Conservation (phyloP, 1,140 invertebrate species). For the Caenorhabditis elegans region DNA sequence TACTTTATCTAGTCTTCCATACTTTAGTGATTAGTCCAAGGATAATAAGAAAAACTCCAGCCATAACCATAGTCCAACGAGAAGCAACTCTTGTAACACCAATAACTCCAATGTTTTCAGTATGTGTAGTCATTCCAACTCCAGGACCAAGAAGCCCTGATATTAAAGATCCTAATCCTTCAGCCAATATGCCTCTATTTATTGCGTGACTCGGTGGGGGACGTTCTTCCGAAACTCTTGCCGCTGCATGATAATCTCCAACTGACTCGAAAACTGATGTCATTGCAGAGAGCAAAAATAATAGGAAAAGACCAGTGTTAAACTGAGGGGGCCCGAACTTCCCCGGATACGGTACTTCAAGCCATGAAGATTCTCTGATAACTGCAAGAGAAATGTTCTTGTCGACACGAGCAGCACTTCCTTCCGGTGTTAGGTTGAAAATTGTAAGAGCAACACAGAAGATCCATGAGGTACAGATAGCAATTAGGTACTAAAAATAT, state of each 20-base stretch:
- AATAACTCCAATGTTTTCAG: conserved; percentile 65
- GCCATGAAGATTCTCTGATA: conserved; percentile 55
- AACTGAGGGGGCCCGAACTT: conserved; percentile 67
- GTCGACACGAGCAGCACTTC: conserved; percentile 60
- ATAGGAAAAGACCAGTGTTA: conserved; percentile 65
- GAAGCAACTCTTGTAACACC: conserved; percentile 61
- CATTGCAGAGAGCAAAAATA: conserved; percentile 67
- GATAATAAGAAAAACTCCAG: conserved; percentile 58
- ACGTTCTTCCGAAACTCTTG: conserved; percentile 63
- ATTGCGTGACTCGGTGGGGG: conserved; percentile 68
- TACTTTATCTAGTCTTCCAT: conserved; percentile 1
- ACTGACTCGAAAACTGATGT: conserved; percentile 68
- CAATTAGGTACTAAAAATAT: conserved; percentile 59
- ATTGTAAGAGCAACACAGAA: conserved; percentile 63
- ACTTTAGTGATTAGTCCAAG: conserved; percentile 52
- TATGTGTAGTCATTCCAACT: conserved; percentile 56
- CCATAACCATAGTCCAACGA: conserved; percentile 58
- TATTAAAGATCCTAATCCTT: conserved; percentile 58
- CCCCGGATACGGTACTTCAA: conserved; percentile 61
- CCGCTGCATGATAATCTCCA: conserved; percentile 68
- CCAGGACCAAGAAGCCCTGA: conserved; percentile 56
- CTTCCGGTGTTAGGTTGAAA: conserved; percentile 48
- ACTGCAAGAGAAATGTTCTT: conserved; percentile 54
- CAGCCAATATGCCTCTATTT: conserved; percentile 65
- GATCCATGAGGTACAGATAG: conserved; percentile 59